Percentiles rank a stretch among this genome's conserved stretches.
These are phyloP conservation scores for Lucinisca nassula DNA, from an alignment of 2,888 invertebrate genomes.

Conservation along the genomic window DNA sequence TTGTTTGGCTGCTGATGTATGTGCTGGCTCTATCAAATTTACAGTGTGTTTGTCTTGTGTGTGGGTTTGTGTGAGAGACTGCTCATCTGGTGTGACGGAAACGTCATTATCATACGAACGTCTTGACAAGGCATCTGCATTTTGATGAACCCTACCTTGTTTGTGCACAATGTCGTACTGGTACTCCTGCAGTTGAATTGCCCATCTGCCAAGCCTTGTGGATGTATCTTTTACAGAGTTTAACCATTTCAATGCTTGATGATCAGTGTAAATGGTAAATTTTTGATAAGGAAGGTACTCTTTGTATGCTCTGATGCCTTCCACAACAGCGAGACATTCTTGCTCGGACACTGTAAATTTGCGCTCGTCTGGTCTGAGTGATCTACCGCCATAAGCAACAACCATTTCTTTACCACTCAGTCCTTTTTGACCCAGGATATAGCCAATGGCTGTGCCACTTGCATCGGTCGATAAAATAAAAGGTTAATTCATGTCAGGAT, in stretches of 20 bases:
- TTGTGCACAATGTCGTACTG: constrained; percentile 51
- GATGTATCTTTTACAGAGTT: constrained; percentile 42
- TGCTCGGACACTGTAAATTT: constrained; percentile 39
- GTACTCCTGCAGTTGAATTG: constrained; percentile 54
- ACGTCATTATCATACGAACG: neutral
- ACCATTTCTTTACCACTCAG: constrained; percentile 9
- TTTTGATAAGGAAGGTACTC: constrained; percentile 31
- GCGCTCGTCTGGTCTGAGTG: constrained; percentile 14
- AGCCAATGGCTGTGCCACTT: too few relatives aligned
- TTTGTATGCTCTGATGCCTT: constrained; percentile 40
- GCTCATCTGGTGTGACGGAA: too few relatives aligned
- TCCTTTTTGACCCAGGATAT: constrained; percentile 2
- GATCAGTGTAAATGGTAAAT: constrained; percentile 25
- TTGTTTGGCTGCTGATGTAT: neutral
- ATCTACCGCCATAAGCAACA: constrained; percentile 28
- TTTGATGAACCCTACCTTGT: constrained; percentile 12
- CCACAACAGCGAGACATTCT: constrained; percentile 47
- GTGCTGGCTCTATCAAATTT: too few relatives aligned
- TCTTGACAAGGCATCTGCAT: constrained; percentile 34
- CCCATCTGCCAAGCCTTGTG: constrained; percentile 55
- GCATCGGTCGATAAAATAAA: constrained; percentile 47
- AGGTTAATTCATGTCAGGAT: constrained; percentile 30
- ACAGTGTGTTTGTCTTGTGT: too few relatives aligned
- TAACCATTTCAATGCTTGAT: constrained; percentile 35
- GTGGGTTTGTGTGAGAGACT: too few relatives aligned